Evolutionary conservation across 1,140 invertebrate genomes (phyloP), one percentile per base, ranked within the genome.

Genomic region (Andricus grossulariae): DNA sequence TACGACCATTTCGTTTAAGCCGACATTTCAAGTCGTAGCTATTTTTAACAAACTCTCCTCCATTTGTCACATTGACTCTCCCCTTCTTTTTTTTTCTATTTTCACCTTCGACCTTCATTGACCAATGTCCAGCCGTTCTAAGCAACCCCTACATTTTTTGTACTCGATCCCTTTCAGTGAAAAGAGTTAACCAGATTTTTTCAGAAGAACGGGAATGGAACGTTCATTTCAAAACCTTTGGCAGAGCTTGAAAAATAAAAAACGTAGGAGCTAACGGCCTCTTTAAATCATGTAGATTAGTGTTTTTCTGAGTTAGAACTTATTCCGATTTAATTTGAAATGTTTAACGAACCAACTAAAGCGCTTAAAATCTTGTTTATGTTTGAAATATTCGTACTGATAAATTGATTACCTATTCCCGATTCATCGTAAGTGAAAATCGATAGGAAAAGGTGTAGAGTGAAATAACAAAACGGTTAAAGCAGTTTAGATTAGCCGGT

Each of bases 1-100:
- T 71, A 60, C 77, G 75, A 73, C 55, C 80, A 71, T 71, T 71
- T 60, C 54, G 10, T 21, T 25, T 75, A 57, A 78, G 60, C 70
- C 18, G 55, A n/a, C 39, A 49, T 55, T 75, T 71, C 70, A 75
- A 77, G 70, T 78, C 21, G 66, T 55, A 73, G 60, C 74, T 74
- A 79, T 70, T 8, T 72, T 32, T 70, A 60, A 72, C 75, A 52
- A 54, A 71, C 76, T 70, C 49, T 66, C 75, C 72, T 71, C 55
- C 25, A 60, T 77, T 75, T 73, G n/a, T 74, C 45, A 74, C 39
- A 72, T 77, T 73, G 57, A 78, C 73, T 50, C 15, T 73, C 0
- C 50, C 6, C 13, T 21, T 18, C 49, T 74, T 57, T 74, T 21
- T 21, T 1, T 15, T 15, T n/a, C n/a, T 57, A 3, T 3, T 21